Percentiles rank a stretch among this genome's conserved stretches.
phyloP scores from a whole-genome alignment of 2,888 invertebrate genomes.

The Allacma fusca region DNA sequence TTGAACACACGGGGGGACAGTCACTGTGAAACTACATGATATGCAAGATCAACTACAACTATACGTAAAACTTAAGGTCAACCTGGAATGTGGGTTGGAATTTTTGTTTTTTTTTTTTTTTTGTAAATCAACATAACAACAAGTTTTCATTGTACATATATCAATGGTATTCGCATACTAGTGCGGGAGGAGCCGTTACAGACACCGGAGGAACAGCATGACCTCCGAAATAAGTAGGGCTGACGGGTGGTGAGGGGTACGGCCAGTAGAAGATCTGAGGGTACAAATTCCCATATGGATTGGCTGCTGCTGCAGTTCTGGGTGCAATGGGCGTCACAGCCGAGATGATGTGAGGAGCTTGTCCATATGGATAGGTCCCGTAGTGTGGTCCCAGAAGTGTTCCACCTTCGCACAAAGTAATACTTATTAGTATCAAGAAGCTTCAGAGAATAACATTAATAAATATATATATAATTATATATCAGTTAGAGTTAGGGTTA shows the following conservation, averaged over 20 bases:
- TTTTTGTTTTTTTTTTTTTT: too few relatives aligned
- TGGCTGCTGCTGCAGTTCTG: conserved; percentile 59
- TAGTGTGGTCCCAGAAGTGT: conserved; percentile 62
- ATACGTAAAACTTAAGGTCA: too few relatives aligned
- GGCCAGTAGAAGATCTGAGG: conserved; percentile 83
- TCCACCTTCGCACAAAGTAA: conserved; percentile 58
- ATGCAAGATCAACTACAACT: too few relatives aligned
- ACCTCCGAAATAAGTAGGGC: conserved; percentile 71
- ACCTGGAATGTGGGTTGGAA: too few relatives aligned
- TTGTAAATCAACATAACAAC: background rate
- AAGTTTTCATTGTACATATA: background rate
- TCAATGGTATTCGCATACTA: conserved; percentile 32
- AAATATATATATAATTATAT: too few relatives aligned
- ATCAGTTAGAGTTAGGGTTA: too few relatives aligned
- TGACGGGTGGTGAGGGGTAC: conserved; percentile 92
- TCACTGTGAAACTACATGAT: too few relatives aligned
- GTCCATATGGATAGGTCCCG: conserved; percentile 62
- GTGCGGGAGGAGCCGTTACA: conserved; percentile 63
- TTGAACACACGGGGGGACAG: too few relatives aligned
- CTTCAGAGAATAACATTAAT: too few relatives aligned
- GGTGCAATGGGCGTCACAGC: conserved; percentile 62
- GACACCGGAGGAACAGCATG: conserved; percentile 72
- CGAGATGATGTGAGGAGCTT: conserved; percentile 62
- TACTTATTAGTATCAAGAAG: background rate
- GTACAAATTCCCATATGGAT: conserved; percentile 59